These are phyloP conservation scores for Nudaria mundana DNA, from an alignment of 2,888 invertebrate genomes.

Conservation along the genomic window DNA sequence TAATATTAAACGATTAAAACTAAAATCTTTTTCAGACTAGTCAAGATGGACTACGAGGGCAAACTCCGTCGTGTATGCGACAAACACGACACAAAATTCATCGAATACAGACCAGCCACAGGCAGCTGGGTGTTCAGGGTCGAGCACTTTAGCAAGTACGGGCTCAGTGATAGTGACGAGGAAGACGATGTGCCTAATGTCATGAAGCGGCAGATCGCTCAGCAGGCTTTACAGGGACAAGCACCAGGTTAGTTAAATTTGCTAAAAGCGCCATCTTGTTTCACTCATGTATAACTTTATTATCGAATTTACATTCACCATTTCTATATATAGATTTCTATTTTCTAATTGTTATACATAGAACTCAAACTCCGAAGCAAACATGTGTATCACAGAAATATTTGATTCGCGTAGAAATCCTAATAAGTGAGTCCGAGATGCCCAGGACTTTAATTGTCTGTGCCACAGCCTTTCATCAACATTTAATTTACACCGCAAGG, in stretches of 20 bases:
- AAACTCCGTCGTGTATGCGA: conserved; percentile 91
- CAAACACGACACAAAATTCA: conserved; percentile 93
- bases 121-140: conserved; percentile 99
- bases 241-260: conserved; percentile 20
- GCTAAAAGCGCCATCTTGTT: too few species aligned
- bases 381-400: too few species aligned
- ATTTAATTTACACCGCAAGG: too few species aligned
- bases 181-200: conserved; percentile 82
- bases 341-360: too few species aligned
- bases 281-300: too few species aligned
- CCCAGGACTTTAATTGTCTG: too few species aligned
- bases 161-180: conserved; percentile 93
- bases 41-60: conserved; percentile 91
- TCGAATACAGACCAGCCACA: conserved; percentile 96
- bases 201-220: conserved; percentile 48
- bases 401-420: too few species aligned
- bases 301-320: too few species aligned
- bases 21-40: conserved; percentile 64
- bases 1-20: not conserved
- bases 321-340: too few species aligned
- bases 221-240: conserved; percentile 50
- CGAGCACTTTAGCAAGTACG: conserved; percentile 97
- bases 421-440: too few species aligned
- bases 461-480: too few species aligned
- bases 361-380: too few species aligned